Base-by-base conservation (phyloP, 2,113 vertebrate genomes). In the Lontra canadensis region DNA sequence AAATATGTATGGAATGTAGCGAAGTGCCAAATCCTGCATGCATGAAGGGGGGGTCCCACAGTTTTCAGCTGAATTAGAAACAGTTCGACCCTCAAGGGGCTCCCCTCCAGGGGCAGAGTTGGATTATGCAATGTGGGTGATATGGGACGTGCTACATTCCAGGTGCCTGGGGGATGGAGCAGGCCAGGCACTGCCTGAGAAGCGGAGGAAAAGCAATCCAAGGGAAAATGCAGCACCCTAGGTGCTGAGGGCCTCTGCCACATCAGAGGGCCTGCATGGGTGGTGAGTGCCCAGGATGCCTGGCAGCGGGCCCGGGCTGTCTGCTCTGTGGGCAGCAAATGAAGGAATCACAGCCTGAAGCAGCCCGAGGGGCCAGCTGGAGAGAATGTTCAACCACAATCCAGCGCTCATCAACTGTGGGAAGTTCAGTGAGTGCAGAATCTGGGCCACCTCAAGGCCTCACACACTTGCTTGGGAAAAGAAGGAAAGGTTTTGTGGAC, bases 21-120 rank as follows among this genome's bases (percentile, higher is more conserved):
- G 21, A 52, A 61, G 47, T 59, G 88, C 76, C 81, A 95, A 87
- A 49, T 29, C 47, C 25, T 31, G 76, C n/a, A 76, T n/a, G 2
- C 57, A 25, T 1, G 18, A 39, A 69, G n/a, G 21, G 36, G 6
- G 18, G 49, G 73, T 36, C 39, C 44, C n/a, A 1, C 1, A 3
- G 13, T 52, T 42, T 79, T 78, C 80, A 86, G 74, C 90, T 95
- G 49, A 63, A 52, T 95, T 57, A 86, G 79, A 91, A 84, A 97
- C 12, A 93, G 65, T 59, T 34, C 44, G 42, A 13, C 29, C 47
- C 42, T 57, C 49, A 57, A 71, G 42, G 61, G 61, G 71, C 29
- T 17, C 34, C 39, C 25, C 1, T 88, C 57, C 29, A 31, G 6
- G 31, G 36, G 23, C 29, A 85, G 57, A 91, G 23, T 23, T 1